These are phyloP conservation scores for Etheostoma spectabile DNA, from an alignment of 2,113 vertebrate species.

Conservation along the genomic window DNA sequence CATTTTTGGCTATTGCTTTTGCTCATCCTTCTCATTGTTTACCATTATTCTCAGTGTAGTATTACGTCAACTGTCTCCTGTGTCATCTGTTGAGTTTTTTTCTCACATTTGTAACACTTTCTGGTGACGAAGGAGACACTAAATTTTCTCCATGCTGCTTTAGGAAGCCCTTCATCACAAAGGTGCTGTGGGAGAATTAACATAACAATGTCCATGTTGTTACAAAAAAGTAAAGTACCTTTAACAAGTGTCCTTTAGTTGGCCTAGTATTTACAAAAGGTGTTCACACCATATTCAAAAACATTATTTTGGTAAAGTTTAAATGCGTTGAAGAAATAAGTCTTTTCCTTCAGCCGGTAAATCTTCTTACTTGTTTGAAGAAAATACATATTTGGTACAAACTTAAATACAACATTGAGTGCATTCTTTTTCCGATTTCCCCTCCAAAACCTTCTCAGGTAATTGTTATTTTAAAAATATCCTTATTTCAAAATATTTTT, in stretches of 20 bases:
- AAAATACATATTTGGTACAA: background rate
- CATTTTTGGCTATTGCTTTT: conserved; percentile 2
- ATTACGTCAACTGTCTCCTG: conserved; percentile 19
- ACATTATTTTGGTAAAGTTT: background rate
- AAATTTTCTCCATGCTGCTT: background rate
- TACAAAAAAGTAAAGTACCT: background rate
- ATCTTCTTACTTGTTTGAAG: background rate
- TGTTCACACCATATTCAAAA: background rate
- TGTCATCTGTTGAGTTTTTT: conserved; percentile 10
- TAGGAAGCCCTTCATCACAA: conserved; percentile 54
- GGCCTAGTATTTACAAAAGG: background rate
- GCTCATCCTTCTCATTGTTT: conserved; percentile 55
- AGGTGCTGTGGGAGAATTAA: background rate
- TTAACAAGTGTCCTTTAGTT: background rate
- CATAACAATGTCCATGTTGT: background rate
- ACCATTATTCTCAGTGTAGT: conserved; percentile 31
- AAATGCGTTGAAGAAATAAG: background rate
- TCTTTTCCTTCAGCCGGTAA: background rate
- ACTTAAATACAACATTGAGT: background rate
- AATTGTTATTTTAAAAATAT: background rate
- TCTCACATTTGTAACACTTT: conserved; percentile 39
- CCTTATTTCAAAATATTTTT: conserved; percentile 1
- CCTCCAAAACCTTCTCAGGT: background rate
- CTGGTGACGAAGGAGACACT: conserved; percentile 5
- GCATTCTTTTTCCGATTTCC: background rate